Percentiles rank a stretch among this genome's conserved stretches.
Conservation (phyloP, 2,113 vertebrate genomes). For the Prionailurus bengalensis region DNA sequence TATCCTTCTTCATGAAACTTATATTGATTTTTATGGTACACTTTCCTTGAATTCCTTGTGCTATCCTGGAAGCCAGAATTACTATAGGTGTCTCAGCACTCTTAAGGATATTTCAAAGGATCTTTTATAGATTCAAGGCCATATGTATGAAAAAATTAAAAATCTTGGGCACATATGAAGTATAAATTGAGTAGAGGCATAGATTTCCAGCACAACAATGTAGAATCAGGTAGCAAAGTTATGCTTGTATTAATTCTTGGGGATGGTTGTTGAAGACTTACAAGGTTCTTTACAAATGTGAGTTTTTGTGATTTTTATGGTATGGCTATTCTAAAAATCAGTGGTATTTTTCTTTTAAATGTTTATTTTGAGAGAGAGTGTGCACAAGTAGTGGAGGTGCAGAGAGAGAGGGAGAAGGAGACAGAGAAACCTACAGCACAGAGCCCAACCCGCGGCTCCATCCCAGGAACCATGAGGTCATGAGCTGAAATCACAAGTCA, state of each 20-base stretch:
- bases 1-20: neutral
- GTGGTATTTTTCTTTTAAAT: no score
- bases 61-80: neutral
- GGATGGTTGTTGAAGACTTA: neutral
- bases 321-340: neutral
- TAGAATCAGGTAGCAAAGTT: neutral
- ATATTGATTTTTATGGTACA: neutral
- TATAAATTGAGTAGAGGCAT: neutral
- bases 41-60: neutral
- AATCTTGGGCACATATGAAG: slow-evolving; percentile 25
- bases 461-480: no score
- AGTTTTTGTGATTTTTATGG: slow-evolving; percentile 34
- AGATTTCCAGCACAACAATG: neutral
- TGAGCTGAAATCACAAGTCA: no score
- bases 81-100: neutral
- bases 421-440: no score
- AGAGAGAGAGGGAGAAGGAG: no score
- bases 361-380: no score
- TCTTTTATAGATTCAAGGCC: neutral
- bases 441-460: no score
- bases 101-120: neutral
- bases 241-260: neutral
- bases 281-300: neutral
- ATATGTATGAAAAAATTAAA: neutral
- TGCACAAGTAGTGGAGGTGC: no score